Percentiles rank a stretch among this genome's conserved stretches.
phyloP scores from a whole-genome alignment of 1,140 invertebrate genomes.

The Babylonia areolata region DNA sequence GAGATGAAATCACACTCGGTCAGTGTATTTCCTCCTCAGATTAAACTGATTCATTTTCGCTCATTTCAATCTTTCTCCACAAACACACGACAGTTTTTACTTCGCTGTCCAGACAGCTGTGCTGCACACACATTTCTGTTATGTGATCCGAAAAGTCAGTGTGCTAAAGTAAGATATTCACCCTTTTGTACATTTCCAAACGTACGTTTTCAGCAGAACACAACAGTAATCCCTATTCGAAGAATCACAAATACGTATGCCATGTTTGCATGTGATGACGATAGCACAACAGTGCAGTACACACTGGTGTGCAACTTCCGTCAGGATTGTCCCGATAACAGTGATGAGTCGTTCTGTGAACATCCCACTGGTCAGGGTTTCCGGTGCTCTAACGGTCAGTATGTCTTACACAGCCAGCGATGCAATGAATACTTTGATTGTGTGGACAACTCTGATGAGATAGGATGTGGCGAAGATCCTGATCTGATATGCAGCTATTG shows the following conservation, averaged over 20 bases:
- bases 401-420: not conserved
- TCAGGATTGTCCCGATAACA: not conserved
- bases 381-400: not conserved
- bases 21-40: not conserved
- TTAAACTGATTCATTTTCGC: not conserved
- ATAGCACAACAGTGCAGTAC: not conserved
- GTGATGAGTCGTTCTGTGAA: slow-evolving; percentile 9
- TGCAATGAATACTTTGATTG: slow-evolving; percentile 4
- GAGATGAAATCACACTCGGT: too few species aligned
- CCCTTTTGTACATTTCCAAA: not conserved
- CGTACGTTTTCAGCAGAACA: not conserved
- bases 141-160: not conserved
- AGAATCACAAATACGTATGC: too few species aligned
- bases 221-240: accelerated
- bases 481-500: not conserved
- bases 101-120: not conserved
- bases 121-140: not conserved
- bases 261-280: not conserved
- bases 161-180: not conserved
- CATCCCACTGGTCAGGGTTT: not conserved
- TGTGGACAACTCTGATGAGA: slow-evolving; percentile 4
- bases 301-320: slow-evolving; percentile 13
- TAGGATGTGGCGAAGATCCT: not conserved
- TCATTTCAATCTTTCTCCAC: not conserved
- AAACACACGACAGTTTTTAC: not conserved